Percentiles rank a stretch among this genome's conserved stretches.
phyloP scores from a whole-genome alignment of 2,113 vertebrate species.

The Corythornis cristatus region DNA sequence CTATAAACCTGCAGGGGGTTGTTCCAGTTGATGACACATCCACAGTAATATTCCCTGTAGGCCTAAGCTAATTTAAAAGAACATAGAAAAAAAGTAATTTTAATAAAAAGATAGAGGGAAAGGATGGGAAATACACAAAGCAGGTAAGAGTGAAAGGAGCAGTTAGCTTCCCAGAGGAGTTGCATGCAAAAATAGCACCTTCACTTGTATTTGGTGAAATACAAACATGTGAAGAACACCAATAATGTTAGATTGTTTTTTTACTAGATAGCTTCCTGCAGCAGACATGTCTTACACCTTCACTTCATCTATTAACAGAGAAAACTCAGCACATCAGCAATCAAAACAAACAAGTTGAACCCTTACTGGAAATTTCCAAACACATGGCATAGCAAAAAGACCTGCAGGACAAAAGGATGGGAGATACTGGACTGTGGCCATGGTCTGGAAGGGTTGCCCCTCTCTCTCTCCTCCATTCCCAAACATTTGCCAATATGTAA shows the following conservation, averaged over 20 bases:
- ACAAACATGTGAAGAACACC: not conserved
- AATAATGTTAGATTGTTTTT: not conserved
- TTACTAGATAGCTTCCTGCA: not conserved
- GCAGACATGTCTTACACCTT: not conserved
- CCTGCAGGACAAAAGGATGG: not conserved
- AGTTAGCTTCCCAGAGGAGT: not conserved
- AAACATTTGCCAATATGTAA: not conserved
- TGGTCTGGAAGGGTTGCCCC: not conserved
- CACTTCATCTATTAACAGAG: not conserved
- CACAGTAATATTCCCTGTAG: not conserved
- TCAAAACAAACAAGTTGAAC: not conserved
- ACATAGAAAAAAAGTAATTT: not conserved
- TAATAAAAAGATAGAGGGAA: not conserved
- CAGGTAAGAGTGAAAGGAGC: not conserved
- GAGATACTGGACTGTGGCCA: not conserved
- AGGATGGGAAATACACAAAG: not conserved
- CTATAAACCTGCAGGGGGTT: not conserved
- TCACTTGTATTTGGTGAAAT: not conserved
- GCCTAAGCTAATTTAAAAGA: not conserved
- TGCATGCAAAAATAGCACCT: not conserved
- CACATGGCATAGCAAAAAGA: rapidly evolving
- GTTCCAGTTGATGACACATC: not conserved
- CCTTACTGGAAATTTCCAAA: not conserved
- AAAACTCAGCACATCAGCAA: not conserved
- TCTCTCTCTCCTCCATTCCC: not conserved